Conservation (phyloP, 2,888 invertebrate genomes). For the Nomada ferruginata region DNA sequence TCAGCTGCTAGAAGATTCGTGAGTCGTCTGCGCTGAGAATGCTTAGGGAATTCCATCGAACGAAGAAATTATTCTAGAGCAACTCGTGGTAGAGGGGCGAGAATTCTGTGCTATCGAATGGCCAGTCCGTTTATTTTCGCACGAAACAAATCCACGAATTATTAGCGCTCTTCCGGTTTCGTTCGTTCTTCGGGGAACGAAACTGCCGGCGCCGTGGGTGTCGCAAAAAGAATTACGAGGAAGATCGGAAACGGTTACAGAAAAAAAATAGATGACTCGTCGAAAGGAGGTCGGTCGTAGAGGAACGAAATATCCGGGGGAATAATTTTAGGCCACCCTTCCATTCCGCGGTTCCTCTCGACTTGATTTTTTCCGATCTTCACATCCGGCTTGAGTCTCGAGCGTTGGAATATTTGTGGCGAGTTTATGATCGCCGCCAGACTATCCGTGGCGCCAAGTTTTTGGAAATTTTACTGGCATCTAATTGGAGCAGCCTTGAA, state of each 20-base stretch:
- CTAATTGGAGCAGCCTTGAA: too few species aligned
- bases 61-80: conserved; percentile 37
- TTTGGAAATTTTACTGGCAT: background rate
- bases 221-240: background rate
- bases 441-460: background rate
- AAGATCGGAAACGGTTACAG: background rate
- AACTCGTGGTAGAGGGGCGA: conserved; percentile 18
- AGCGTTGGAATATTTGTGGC: background rate
- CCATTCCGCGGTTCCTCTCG: conserved; percentile 41
- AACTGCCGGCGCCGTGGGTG: conserved; percentile 10
- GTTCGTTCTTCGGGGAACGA: background rate
- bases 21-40: background rate
- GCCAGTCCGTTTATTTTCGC: conserved; percentile 13
- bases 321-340: conserved; percentile 71
- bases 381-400: conserved; percentile 59
- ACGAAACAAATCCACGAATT: conserved; percentile 18
- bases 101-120: conserved; percentile 38
- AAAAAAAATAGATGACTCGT: conserved; percentile 15
- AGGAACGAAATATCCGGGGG: conserved; percentile 21
- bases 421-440: background rate
- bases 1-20: conserved; percentile 22
- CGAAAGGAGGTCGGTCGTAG: conserved; percentile 18
- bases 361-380: conserved; percentile 49
- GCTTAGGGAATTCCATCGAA: conserved; percentile 14
- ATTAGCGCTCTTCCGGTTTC: background rate